Percentiles rank a stretch among this genome's conserved stretches.
phyloP scores from a whole-genome alignment of 2,113 vertebrate species.

The Etheostoma cragini region DNA sequence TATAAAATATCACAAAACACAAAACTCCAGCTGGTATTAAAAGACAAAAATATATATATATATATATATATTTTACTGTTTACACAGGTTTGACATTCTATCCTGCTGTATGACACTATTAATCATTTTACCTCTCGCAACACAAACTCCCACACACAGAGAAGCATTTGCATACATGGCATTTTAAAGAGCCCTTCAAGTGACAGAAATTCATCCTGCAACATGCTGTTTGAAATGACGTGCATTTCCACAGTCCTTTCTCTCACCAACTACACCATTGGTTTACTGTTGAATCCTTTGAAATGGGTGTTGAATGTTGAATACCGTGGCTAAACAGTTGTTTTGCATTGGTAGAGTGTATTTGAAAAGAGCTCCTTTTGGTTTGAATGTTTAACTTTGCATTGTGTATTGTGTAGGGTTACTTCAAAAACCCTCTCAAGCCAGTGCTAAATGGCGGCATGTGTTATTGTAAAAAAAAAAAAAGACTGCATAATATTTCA shows the following conservation, averaged over 20 bases:
- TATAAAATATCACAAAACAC: constrained; percentile 24
- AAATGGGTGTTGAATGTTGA: constrained; percentile 45
- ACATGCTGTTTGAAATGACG: neutral
- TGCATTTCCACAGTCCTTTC: neutral
- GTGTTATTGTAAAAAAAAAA: neutral
- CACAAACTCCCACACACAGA: constrained; percentile 31
- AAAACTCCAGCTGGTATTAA: constrained; percentile 4
- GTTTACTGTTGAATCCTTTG: constrained; percentile 65
- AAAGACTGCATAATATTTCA: neutral
- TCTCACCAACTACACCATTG: no score
- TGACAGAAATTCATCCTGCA: constrained; percentile 10
- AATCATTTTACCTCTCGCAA: constrained; percentile 18
- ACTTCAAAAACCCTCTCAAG: neutral
- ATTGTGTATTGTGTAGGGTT: neutral
- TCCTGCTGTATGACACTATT: constrained; percentile 17
- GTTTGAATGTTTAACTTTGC: constrained; percentile 46
- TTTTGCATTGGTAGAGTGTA: constrained; percentile 23
- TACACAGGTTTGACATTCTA: constrained; percentile 19
- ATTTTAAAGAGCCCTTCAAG: constrained; percentile 36
- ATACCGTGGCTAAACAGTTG: constrained; percentile 36
- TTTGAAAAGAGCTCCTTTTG: constrained; percentile 38
- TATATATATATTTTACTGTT: neutral
- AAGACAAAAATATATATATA: constrained; percentile 2
- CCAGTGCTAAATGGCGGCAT: neutral
- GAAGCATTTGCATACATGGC: constrained; percentile 27